Conservation (phyloP, 2,888 invertebrate species). For the Brachyptera risi region DNA sequence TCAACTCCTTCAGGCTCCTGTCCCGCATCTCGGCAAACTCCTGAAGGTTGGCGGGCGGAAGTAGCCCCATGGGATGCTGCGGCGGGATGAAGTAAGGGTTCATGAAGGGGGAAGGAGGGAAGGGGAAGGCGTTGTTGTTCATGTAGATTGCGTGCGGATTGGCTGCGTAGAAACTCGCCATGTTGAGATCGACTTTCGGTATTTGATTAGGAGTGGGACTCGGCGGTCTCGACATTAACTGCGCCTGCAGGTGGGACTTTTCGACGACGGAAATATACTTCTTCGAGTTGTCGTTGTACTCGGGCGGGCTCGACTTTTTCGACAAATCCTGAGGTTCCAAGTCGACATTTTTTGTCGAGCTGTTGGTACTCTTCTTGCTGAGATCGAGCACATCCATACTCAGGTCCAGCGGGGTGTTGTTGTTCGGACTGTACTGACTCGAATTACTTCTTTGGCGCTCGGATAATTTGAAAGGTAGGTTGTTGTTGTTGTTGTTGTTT, state of each 20-base stretch:
- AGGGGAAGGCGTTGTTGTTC: conserved; percentile 28
- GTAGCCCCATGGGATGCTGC: conserved; percentile 42
- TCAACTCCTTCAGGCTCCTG: conserved; percentile 60
- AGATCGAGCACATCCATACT: conserved; percentile 78
- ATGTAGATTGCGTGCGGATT: conserved; percentile 29
- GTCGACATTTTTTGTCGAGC: conserved; percentile 25
- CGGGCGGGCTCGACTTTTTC: conserved; percentile 24
- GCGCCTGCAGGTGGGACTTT: conserved; percentile 1
- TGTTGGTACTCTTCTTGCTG: conserved; percentile 60
- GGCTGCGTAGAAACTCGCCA: conserved; percentile 19
- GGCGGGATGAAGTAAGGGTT: conserved; percentile 61
- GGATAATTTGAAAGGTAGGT: not conserved
- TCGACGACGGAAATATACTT: not conserved
- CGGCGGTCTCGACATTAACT: not conserved
- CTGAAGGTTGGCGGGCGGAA: conserved; percentile 50
- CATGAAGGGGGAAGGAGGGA: conserved; percentile 37
- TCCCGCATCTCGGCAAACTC: conserved; percentile 66
- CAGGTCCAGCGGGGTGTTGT: conserved; percentile 58
- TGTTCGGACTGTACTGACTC: conserved; percentile 10
- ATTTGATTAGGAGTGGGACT: not conserved
- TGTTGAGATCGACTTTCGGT: conserved; percentile 27
- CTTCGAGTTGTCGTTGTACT: conserved; percentile 7
- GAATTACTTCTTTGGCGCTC: conserved; percentile 8
- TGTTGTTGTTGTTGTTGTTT: conserved; percentile 23
- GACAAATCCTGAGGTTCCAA: conserved; percentile 34